Conservation (phyloP, 2,797 vertebrate species). For the Smutsia temminckii region DNA sequence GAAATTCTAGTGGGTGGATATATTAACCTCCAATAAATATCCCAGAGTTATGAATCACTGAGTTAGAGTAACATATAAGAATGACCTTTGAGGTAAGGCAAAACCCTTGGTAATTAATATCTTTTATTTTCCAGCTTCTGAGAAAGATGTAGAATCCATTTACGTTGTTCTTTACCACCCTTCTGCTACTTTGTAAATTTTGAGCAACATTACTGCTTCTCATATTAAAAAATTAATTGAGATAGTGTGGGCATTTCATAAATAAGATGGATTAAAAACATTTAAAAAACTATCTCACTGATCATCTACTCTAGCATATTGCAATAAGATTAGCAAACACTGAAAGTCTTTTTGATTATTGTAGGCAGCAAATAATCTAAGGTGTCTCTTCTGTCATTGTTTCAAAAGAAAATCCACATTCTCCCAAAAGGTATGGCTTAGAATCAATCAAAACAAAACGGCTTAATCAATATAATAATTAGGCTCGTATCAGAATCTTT, state of each 20-base stretch:
- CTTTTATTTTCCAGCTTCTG: not conserved
- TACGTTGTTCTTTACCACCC: not conserved
- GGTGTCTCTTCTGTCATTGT: not conserved
- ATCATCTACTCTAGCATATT: not conserved
- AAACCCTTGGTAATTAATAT: not conserved
- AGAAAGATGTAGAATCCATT: not conserved
- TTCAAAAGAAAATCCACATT: constrained; percentile 39
- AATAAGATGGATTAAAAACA: not conserved
- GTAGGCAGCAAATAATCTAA: not conserved
- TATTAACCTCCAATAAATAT: constrained; percentile 39
- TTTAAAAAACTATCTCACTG: not conserved
- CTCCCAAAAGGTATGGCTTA: constrained; percentile 7
- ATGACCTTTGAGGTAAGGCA: not conserved
- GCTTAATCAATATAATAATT: constrained; percentile 36
- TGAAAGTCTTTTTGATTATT: not conserved
- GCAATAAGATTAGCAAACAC: not conserved
- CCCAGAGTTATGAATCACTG: not conserved
- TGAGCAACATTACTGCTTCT: not conserved
- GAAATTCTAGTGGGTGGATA: not conserved
- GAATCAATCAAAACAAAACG: constrained; percentile 27
- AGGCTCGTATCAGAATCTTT: constrained; percentile 25
- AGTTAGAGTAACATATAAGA: not conserved
- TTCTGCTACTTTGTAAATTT: not conserved
- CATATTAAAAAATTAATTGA: constrained; percentile 1
- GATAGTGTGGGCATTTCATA: not conserved